Conservation (phyloP, 2,113 vertebrate species). For the Dinomys branickii region DNA sequence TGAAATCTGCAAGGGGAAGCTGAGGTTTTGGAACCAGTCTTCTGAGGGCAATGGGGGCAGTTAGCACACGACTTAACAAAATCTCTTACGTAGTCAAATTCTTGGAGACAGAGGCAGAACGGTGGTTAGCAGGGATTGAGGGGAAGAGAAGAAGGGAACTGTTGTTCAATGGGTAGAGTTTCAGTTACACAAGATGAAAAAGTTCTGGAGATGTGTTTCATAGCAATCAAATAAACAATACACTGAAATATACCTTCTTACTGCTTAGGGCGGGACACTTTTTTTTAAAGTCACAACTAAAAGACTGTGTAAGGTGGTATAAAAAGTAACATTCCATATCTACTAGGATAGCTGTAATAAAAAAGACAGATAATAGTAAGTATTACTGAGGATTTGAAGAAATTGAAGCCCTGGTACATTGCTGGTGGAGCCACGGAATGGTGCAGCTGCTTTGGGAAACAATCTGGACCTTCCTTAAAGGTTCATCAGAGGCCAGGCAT, state of each 20-base stretch:
- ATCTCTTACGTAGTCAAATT: not conserved
- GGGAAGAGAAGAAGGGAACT: not conserved
- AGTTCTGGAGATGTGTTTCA: not conserved
- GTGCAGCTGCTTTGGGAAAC: not conserved
- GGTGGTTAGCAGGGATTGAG: not conserved
- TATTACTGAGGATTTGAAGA: not conserved
- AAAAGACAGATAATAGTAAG: not conserved
- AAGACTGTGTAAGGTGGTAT: not conserved
- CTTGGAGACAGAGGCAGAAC: not conserved
- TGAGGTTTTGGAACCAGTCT: not conserved
- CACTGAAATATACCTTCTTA: not conserved
- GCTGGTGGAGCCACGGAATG: not conserved
- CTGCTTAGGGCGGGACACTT: not conserved
- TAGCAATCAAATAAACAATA: not conserved
- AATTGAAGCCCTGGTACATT: not conserved
- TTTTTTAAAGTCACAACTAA: not conserved
- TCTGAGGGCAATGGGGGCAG: not conserved
- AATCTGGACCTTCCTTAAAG: not conserved
- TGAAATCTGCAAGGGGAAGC: not conserved
- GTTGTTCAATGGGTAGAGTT: not conserved
- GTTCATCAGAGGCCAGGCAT: not conserved
- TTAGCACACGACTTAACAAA: not conserved
- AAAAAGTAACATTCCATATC: not conserved
- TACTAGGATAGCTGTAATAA: not conserved
- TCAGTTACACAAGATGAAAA: not conserved